A percentile compares a stretch with the other conserved stretches of the same genome.
Conservation (phyloP, 2,797 vertebrate genomes). For the Liparis tanakae region DNA sequence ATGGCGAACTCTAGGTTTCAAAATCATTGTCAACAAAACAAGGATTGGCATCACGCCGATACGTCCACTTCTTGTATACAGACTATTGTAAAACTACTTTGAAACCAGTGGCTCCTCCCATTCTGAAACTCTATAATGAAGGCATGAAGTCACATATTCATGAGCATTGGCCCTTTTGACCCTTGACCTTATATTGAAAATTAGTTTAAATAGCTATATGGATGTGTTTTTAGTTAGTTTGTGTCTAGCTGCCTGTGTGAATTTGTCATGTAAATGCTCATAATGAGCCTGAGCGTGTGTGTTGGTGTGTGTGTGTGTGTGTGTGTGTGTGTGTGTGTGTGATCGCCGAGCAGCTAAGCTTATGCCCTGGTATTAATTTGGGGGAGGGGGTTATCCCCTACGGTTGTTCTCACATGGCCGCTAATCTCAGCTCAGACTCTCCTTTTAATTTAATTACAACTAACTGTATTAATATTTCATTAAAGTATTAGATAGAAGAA, state of each 20-base stretch:
- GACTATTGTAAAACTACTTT: neutral
- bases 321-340: conserved; percentile 17
- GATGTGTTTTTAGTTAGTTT: neutral
- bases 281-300: conserved; percentile 26
- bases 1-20: neutral
- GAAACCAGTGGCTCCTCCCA: neutral
- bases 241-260: conserved; percentile 10
- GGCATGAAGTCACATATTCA: neutral
- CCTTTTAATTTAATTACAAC: conserved; percentile 84
- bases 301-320: conserved; percentile 17
- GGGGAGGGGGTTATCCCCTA: conserved; percentile 71
- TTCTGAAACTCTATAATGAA: neutral
- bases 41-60: neutral
- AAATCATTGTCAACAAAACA: neutral
- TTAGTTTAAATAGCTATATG: neutral
- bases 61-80: neutral
- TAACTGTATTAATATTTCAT: conserved; percentile 82
- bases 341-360: conserved; percentile 58
- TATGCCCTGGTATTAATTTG: conserved; percentile 71
- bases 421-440: conserved; percentile 79
- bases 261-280: conserved; percentile 19
- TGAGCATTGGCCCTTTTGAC: neutral
- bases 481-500: conserved; percentile 79
- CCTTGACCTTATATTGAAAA: neutral
- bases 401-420: conserved; percentile 69